Evolutionary conservation across 2,888 invertebrate genomes (phyloP), one percentile per base, ranked within the genome.

Genomic region (Tigriopus californicus): DNA sequence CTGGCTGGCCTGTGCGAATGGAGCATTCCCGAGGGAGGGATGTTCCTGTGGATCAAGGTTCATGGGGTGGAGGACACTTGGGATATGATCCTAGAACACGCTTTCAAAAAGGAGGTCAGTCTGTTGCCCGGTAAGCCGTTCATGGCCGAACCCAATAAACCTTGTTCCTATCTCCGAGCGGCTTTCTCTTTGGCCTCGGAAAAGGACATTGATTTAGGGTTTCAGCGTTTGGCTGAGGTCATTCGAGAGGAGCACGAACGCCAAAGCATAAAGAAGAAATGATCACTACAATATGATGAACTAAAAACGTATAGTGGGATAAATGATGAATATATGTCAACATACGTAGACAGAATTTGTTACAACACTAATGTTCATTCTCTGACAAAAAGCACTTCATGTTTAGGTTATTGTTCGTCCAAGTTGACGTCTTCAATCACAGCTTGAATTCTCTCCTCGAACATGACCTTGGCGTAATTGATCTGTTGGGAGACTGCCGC

Each of bases 401-500:
- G 33, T 33, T 33, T 33, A 33, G 3, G 8, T 8, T 33, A 33
- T 5, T 33, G 33, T 3, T 33, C 33, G 3, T 33, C 33, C 33
- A 33, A 33, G 8, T 44, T 11, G n/a, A 15, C 46, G 22, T 49
- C 22, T 20, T 49, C 49, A 49, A 49, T 49, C 49, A 49, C 49
- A 49, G 49, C 49, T 22, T 49, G 49, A 13, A 22, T 49, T 22
- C 13, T 49, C 74, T 91, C 90, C 69, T 85, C 82, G 72, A 82
- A 82, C 68, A 89, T 79, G 67, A 82, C 82, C 70, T 85, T 84
- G 60, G 91, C 91, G 72, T 86, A 86, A 68, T 86, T 88, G 63
- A 92, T 85, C 76, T 89, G 83, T 64, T 83, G 80, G 25, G 46
- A 12, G 18, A 52, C 41, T n/a, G 12, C 12, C 1, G 25, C 11